These are phyloP conservation scores for Mylabris phalerata DNA, from an alignment of 1,140 invertebrate species.

Conservation along the genomic window DNA sequence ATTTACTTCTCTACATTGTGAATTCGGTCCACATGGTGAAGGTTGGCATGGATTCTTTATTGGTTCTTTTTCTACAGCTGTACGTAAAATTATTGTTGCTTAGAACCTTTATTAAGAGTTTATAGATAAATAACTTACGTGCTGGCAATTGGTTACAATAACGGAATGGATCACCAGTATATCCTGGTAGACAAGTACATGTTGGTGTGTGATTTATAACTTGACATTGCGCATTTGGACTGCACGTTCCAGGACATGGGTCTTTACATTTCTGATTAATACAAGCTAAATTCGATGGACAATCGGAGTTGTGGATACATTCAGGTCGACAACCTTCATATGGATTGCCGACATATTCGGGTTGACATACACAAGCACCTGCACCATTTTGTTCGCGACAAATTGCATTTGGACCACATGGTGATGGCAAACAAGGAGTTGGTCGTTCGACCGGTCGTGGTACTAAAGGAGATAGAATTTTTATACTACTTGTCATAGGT, in stretches of 20 bases:
- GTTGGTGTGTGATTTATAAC: constrained; percentile 64
- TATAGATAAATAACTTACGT: constrained; percentile 43
- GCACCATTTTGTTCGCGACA: constrained; percentile 60
- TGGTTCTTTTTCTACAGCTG: constrained; percentile 31
- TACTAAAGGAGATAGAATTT: not conserved
- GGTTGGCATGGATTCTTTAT: constrained; percentile 53
- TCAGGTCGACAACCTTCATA: constrained; percentile 66
- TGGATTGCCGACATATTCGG: constrained; percentile 69
- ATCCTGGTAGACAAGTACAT: constrained; percentile 63
- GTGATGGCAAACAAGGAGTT: constrained; percentile 60
- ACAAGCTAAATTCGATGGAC: constrained; percentile 61
- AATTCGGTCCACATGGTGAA: constrained; percentile 63
- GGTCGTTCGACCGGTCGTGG: constrained; percentile 29
- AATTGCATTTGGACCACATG: constrained; percentile 66
- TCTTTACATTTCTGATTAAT: constrained; percentile 63
- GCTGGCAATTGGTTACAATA: constrained; percentile 48
- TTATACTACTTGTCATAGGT: not conserved
- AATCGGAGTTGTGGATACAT: constrained; percentile 59
- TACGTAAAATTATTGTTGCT: not conserved
- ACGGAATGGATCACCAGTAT: constrained; percentile 61
- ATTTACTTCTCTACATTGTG: constrained; percentile 53
- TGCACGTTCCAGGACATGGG: constrained; percentile 66
- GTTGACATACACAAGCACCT: constrained; percentile 62
- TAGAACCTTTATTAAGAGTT: not conserved
- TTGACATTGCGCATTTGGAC: constrained; percentile 65